A percentile compares a stretch with the other conserved stretches of the same genome.
Evolutionary conservation across 2,888 invertebrate species (phyloP).

Genomic region (Anoncus sp.): DNA sequence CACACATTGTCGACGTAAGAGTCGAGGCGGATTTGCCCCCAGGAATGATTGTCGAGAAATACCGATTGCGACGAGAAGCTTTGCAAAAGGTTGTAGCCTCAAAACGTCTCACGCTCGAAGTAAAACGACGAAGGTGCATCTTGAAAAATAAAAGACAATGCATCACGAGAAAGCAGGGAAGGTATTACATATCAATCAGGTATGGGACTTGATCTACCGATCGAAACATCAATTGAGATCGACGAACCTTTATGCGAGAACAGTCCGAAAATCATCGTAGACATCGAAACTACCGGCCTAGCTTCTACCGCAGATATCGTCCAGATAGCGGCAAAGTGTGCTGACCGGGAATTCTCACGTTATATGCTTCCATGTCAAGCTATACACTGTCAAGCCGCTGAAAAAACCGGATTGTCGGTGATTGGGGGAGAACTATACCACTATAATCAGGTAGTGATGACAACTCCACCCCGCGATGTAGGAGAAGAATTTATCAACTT

Average conservation of each 20-base stretch:
- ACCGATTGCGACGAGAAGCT: too few species aligned
- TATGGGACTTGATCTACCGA: constrained; percentile 11
- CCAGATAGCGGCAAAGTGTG: constrained; percentile 29
- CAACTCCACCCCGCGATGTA: constrained; percentile 15
- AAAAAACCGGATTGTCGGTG: constrained; percentile 7
- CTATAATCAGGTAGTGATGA: background rate
- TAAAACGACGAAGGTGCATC: too few species aligned
- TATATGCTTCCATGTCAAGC: constrained; percentile 23
- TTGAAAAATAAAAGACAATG: too few species aligned
- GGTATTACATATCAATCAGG: constrained; percentile 36
- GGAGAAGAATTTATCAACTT: constrained; percentile 22
- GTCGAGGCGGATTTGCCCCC: too few species aligned
- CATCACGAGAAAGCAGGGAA: constrained; percentile 27
- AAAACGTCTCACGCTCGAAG: too few species aligned
- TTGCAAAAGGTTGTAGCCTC: too few species aligned
- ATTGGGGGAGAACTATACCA: constrained; percentile 9
- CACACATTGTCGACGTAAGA: too few species aligned
- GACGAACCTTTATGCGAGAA: constrained; percentile 7
- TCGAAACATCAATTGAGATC: background rate
- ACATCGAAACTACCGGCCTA: constrained; percentile 27
- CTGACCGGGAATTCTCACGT: constrained; percentile 4
- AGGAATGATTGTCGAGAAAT: too few species aligned
- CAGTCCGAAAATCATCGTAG: constrained; percentile 1
- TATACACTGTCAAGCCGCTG: background rate
- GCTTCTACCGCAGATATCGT: constrained; percentile 18